These are phyloP conservation scores for Bombus polaris DNA, from an alignment of 1,140 invertebrate genomes.

Conservation along the genomic window DNA sequence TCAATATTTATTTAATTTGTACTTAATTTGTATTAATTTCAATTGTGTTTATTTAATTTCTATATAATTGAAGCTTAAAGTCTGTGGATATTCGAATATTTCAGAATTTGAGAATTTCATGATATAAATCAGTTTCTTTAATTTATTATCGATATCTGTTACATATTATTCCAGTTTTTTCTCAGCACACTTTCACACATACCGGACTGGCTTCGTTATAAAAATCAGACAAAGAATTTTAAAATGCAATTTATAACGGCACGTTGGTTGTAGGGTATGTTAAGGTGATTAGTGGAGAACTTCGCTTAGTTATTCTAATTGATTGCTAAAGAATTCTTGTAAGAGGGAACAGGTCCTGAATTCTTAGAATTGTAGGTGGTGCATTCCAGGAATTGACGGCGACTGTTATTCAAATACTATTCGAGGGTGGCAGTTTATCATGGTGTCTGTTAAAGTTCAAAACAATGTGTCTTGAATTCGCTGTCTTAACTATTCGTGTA, in stretches of 20 bases:
- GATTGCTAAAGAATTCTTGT: slow-evolving; percentile 11
- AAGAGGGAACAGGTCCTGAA: neutral
- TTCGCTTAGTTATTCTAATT: slow-evolving; percentile 21
- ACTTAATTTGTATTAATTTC: no score
- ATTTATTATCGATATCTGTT: neutral
- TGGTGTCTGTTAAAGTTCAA: neutral
- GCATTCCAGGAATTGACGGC: neutral
- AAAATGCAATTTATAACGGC: neutral
- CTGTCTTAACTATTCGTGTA: neutral
- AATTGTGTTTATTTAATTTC: no score
- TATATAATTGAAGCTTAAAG: no score
- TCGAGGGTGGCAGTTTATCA: slow-evolving; percentile 2
- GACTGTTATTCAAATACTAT: neutral
- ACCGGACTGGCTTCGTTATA: neutral
- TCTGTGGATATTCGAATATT: neutral
- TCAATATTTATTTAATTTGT: no score
- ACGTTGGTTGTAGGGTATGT: neutral
- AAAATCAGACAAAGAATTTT: neutral
- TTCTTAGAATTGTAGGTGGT: slow-evolving; percentile 14
- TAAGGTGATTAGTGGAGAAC: slow-evolving; percentile 19
- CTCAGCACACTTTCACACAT: neutral
- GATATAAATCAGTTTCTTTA: neutral
- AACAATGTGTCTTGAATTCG: neutral
- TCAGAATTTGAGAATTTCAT: neutral
- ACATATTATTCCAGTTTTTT: neutral